Percentiles rank a stretch among this genome's conserved stretches.
Evolutionary conservation across 2,797 vertebrate genomes (phyloP).

Genomic region (Typhlichthys eigenmanni): DNA sequence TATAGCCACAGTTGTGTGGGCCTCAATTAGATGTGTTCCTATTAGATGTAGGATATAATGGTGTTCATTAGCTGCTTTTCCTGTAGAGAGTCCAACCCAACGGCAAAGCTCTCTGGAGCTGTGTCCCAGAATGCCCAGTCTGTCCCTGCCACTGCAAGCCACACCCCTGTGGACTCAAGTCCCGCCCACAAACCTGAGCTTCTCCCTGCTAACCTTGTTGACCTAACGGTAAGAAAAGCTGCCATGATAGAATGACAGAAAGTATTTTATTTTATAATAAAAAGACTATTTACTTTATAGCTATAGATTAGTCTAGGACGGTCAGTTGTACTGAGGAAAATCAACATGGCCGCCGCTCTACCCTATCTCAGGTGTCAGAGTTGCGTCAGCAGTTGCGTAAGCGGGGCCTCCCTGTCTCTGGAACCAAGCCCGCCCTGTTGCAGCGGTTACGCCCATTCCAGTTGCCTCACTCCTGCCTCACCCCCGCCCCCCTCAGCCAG

Average conservation of each 20-base stretch:
- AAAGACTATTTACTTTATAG: too few species aligned
- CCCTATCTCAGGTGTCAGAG: slow-evolving; percentile 83
- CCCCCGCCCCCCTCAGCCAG: slow-evolving; percentile 74
- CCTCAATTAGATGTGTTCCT: too few species aligned
- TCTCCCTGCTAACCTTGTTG: slow-evolving; percentile 82
- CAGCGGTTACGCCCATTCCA: slow-evolving; percentile 87
- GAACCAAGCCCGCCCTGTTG: slow-evolving; percentile 87
- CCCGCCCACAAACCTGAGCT: slow-evolving; percentile 74
- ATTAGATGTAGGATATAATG: background rate
- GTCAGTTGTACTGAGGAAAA: too few species aligned
- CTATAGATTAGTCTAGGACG: too few species aligned
- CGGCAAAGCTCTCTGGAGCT: slow-evolving; percentile 74
- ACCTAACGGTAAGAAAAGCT: slow-evolving; percentile 79
- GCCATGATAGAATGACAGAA: background rate
- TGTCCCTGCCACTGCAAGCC: slow-evolving; percentile 61
- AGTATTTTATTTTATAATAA: too few species aligned
- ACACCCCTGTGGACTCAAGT: slow-evolving; percentile 53
- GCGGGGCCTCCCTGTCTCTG: slow-evolving; percentile 88
- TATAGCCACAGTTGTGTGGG: too few species aligned
- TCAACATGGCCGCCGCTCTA: background rate
- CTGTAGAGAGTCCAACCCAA: slow-evolving; percentile 71
- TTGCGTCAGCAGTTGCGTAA: slow-evolving; percentile 89
- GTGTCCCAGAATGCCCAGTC: slow-evolving; percentile 69
- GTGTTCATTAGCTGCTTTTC: slow-evolving; percentile 13
- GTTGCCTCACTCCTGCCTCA: slow-evolving; percentile 67